Evolutionary conservation across 1,140 invertebrate genomes (phyloP), one percentile per base, ranked within the genome.

Genomic region (Drosophila sechellia): DNA sequence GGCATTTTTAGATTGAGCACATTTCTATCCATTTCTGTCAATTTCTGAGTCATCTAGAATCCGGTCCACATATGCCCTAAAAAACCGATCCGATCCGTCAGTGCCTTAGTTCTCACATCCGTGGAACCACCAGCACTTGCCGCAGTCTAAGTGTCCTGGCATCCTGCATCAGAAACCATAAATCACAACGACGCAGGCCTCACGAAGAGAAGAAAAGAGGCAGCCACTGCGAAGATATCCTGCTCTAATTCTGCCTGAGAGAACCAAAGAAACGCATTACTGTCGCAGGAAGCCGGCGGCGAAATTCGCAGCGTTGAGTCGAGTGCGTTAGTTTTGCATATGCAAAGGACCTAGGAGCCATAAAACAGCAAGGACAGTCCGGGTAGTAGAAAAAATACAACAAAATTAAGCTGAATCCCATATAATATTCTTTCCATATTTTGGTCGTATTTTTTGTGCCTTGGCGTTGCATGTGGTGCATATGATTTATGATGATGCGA

Each of bases 401-500:
- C 34, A 77, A 75, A 81, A 81, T 74, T 66, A 78, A 55, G 52
- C 64, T 42, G 58, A 77, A 73, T 59, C 46, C 27, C 46, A 72
- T 63, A 65, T 46, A 60, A 64, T 65, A 63, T 64, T 64, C 60
- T 60, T 56, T 48, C 37, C 68, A 71, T 84, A 75, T 83, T 70
- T 71, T 46, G 40, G 37, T 52, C 22, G 25, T 39, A 25, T 54
- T 52, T 61, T 48, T 50, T 66, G 43, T 45, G 54, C 55, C 74
- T 53, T n/a, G 63, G 25, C 52, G 58, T 56, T 76, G 78, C 86
- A 90, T 81, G 85, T 66, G 78, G 86, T 68, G 86, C 78, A 71
- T 76, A 79, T 86, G 81, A 90, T 90, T 90, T 90, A 90, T 77
- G 86, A 77, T 74, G 75, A 76, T 78, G 80, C 73, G 52, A 80